Evolutionary conservation across 2,113 vertebrate genomes (phyloP), one percentile per base, ranked within the genome.

Genomic region (Corythoichthys intestinalis): DNA sequence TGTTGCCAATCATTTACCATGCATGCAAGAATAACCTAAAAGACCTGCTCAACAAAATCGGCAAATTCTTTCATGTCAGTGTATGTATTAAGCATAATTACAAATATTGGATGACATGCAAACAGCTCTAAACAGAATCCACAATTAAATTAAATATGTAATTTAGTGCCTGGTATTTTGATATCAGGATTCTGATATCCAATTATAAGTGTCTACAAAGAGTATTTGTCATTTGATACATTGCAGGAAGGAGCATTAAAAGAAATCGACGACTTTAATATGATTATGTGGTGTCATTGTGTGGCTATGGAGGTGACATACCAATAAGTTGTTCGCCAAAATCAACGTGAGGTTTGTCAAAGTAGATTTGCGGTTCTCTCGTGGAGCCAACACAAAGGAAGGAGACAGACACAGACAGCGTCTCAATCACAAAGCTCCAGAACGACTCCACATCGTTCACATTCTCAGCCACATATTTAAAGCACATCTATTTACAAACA

Each of bases 371-470:
- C 0, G 95, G 95, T 58, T 97, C 94, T 0, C 80, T 88, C 47
- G 88, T 56, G 1, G 75, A 90, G 50, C 94, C 96, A 70, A 95
- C 94, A 72, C 94, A 88, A 62, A 98, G 88, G 82, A 98, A 96
- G 0, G 93, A 94, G 56, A 96, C 65, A 0, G 89, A 89, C 65
- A 96, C 73, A 0, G 84, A 92, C 65, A 92, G 87, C 57, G 93
- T 90, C 0, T 93, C 92, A 62, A 96, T 90, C 34, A 72, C 67
- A 83, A 98, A 98, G 61, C 83, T 92, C 96, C 96, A 98, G 69
- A 91, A 91, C 0, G 96, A 95, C 85, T 97, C 94, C 4, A 93
- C 91, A 70, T 88, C 66, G 4, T 86, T 92, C 82, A 94, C 74
- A 37, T 90, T 85, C 59, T 66, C 72, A 6, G 95, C 85, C 0